These are phyloP conservation scores for Phymanthus crucifer DNA, from an alignment of 92 coral and sea anemone species.

Conservation along the genomic window DNA sequence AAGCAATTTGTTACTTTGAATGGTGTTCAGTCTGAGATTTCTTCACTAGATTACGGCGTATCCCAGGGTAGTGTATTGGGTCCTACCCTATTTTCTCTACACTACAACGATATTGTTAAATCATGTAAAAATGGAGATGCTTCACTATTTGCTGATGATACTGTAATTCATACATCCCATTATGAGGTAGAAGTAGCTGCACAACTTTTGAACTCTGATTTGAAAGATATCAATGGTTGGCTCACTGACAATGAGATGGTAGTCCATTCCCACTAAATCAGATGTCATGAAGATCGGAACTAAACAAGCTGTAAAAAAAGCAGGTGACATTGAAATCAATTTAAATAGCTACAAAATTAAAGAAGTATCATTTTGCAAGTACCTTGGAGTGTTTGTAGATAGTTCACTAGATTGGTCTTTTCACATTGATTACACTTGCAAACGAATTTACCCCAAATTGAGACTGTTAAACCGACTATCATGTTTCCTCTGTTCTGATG, in stretches of 20 bases:
- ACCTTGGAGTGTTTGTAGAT: constrained; percentile 34
- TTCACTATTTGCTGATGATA: constrained; percentile 21
- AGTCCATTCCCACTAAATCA: not conserved
- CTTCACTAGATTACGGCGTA: not conserved
- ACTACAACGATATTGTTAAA: constrained; percentile 13
- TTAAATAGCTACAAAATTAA: not conserved
- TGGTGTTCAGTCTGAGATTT: constrained; percentile 21
- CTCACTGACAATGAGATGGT: not conserved
- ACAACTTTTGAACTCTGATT: not conserved
- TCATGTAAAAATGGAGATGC: constrained; percentile 10
- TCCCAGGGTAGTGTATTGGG: constrained; percentile 18
- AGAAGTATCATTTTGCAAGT: constrained; percentile 17
- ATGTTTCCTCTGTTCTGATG: not conserved
- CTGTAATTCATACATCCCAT: constrained; percentile 18
- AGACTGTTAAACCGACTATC: not conserved
- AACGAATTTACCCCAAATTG: not conserved
- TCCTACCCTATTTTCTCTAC: constrained; percentile 13
- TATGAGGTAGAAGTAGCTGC: not conserved
- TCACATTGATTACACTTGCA: constrained; percentile 19
- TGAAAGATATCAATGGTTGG: not conserved
- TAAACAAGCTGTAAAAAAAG: not conserved
- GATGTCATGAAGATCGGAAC: not conserved
- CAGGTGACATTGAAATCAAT: not conserved
- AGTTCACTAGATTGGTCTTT: constrained; percentile 26
- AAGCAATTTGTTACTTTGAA: constrained; percentile 11